Conservation (phyloP, 2,888 invertebrate genomes). For the Dicycla oo region DNA sequence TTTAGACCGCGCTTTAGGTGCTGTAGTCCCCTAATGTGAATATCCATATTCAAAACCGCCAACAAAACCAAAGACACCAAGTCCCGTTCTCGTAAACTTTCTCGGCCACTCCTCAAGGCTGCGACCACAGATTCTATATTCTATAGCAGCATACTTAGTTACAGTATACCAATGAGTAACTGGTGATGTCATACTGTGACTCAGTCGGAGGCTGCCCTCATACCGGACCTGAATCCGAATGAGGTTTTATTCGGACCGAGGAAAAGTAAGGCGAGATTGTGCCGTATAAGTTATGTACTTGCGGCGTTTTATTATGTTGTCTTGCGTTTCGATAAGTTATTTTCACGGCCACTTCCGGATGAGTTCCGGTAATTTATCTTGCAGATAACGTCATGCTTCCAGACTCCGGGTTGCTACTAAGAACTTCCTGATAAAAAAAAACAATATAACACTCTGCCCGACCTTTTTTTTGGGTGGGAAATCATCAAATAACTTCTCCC, state of each 20-base stretch:
- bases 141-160: conserved; percentile 3
- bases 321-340: background rate
- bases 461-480: too few species aligned
- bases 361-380: conserved; percentile 9
- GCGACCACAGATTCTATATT: conserved; percentile 13
- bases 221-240: conserved; percentile 62
- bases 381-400: background rate
- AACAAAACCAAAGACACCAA: background rate
- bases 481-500: too few species aligned
- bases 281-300: background rate
- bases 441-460: too few species aligned
- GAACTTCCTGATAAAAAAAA: too few species aligned
- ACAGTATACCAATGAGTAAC: conserved; percentile 55
- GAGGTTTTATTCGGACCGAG: conserved; percentile 17
- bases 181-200: conserved; percentile 64
- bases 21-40: too few species aligned
- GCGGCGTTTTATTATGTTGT: background rate
- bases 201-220: conserved; percentile 57
- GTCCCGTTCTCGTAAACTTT: conserved; percentile 29
- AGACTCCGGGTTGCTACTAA: too few species aligned
- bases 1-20: too few species aligned
- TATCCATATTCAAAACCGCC: conserved; percentile 18
- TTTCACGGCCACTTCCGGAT: conserved; percentile 1
- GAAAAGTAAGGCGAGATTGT: conserved; percentile 21
- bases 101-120: conserved; percentile 42